These are phyloP conservation scores for Drosophila buzzatii DNA, from an alignment of 2,888 invertebrate species.

Conservation along the genomic window DNA sequence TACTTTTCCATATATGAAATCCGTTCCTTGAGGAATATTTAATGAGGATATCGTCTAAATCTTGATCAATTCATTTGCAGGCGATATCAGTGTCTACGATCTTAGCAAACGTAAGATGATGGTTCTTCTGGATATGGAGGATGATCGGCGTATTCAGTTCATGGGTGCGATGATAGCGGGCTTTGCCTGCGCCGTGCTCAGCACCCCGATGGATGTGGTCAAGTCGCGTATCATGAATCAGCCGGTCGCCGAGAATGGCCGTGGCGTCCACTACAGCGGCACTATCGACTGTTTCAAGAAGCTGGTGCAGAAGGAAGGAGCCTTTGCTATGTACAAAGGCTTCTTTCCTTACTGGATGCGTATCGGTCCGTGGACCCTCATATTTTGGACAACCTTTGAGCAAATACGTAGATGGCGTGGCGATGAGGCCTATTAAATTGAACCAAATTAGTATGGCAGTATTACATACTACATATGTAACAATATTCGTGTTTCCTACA, in stretches of 20 bases:
- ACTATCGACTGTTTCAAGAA: slow-evolving; percentile 41
- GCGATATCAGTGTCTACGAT: slow-evolving; percentile 93
- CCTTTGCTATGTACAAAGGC: slow-evolving; percentile 48
- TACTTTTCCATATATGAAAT: too few relatives aligned
- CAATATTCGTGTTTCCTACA: not conserved
- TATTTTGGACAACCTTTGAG: slow-evolving; percentile 56
- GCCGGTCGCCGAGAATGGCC: slow-evolving; percentile 85
- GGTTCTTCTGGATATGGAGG: slow-evolving; percentile 12
- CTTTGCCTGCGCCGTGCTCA: slow-evolving; percentile 81
- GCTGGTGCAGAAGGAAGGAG: slow-evolving; percentile 38
- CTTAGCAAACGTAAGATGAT: slow-evolving; percentile 85
- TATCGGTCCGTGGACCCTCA: slow-evolving; percentile 50
- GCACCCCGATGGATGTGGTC: slow-evolving; percentile 95
- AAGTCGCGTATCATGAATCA: slow-evolving; percentile 97
- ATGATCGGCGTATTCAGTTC: slow-evolving; percentile 86
- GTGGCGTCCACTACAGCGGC: slow-evolving; percentile 45
- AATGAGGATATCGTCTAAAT: not conserved
- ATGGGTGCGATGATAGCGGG: slow-evolving; percentile 91
- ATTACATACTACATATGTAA: not conserved
- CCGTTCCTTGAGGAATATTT: not conserved
- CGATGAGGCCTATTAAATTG: slow-evolving; percentile 27
- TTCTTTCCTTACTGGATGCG: slow-evolving; percentile 56
- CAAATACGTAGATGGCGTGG: slow-evolving; percentile 41
- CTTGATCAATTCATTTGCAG: slow-evolving; percentile 23
- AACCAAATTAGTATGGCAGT: slow-evolving; percentile 1